Base-by-base conservation (phyloP, 2,888 invertebrate species). In the Conus canariensis region DNA sequence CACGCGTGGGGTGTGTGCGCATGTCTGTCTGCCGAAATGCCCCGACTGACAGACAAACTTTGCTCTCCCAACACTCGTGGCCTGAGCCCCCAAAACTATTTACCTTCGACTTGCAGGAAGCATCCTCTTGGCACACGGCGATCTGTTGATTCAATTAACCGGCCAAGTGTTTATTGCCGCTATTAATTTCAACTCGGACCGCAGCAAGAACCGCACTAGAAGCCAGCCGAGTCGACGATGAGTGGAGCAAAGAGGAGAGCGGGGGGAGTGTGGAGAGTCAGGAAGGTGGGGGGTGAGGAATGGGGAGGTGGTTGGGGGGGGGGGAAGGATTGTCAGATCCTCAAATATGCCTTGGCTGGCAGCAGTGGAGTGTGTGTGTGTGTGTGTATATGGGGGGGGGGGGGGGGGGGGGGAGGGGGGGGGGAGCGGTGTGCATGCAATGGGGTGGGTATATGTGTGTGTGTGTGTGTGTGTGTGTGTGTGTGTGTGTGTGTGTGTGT, bases 131-230 rank as follows among this genome's bases (percentile, higher is more conserved):
- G 25, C 60, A 64, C 88, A 82, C 64, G n/a, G 88, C 30, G 87
- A 85, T 85, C 82, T 88, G 88, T 88, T 88, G 80, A 88, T 88
- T 88, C 88, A 88, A 88, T 88, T 88, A 88, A 88, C 82, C 88
- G 64, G 59, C 88, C 80, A 82, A 88, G 88, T 88, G 88, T 88
- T 88, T 88, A 88, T 88, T 88, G 88, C 88, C 25, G 88, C 88
- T 88, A 88, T 88, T 88, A 88, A 88, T 88, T 88, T 88, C 88
- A 88, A 88, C 88, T 88, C 59, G 77, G 8, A 80, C 77, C 9
- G 80, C 30, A 45, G 45, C 80, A 45, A 30, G 45, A 80, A 45
- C 22, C 80, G 30, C 80, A 80, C 80, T 80, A 80, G 80, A 80
- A 80, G 80, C 80, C 80, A 80, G 30, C 30, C 58, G 67, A 59